Evolutionary conservation across 2,797 vertebrate genomes (phyloP).

Genomic region (Glyptemys insculpta): DNA sequence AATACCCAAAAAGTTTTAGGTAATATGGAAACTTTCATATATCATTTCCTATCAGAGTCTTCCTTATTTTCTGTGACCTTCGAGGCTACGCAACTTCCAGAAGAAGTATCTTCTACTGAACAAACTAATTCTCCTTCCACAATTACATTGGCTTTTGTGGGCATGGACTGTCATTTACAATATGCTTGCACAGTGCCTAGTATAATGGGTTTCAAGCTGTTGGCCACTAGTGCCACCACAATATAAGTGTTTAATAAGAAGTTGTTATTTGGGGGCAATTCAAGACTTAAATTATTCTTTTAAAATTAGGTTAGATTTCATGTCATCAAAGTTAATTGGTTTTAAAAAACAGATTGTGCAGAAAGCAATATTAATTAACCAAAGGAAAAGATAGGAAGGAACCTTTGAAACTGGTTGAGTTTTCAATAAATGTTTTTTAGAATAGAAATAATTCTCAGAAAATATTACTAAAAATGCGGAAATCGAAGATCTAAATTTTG

Average conservation of each 20-base stretch:
- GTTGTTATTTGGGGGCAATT: too few species aligned
- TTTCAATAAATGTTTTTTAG: neutral
- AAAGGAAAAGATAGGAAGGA: neutral
- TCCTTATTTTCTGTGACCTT: neutral
- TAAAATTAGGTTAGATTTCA: neutral
- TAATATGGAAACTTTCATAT: neutral
- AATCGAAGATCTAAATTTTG: neutral
- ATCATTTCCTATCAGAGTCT: neutral
- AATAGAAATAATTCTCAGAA: neutral
- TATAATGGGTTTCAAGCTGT: too few species aligned
- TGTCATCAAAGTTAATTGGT: neutral
- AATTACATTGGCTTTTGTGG: too few species aligned
- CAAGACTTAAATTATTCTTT: too few species aligned
- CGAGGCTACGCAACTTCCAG: too few species aligned
- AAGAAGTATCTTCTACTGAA: too few species aligned
- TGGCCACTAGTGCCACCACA: too few species aligned
- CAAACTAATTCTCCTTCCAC: too few species aligned
- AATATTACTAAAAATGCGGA: neutral
- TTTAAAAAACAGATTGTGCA: neutral
- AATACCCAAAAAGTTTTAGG: neutral
- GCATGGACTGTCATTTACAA: too few species aligned
- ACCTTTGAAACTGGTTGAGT: neutral
- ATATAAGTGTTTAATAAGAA: too few species aligned
- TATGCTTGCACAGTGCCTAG: too few species aligned
- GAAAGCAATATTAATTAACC: neutral